Evolutionary conservation across 2,113 vertebrate genomes (phyloP).

Genomic region (Macroglossus sobrinus): DNA sequence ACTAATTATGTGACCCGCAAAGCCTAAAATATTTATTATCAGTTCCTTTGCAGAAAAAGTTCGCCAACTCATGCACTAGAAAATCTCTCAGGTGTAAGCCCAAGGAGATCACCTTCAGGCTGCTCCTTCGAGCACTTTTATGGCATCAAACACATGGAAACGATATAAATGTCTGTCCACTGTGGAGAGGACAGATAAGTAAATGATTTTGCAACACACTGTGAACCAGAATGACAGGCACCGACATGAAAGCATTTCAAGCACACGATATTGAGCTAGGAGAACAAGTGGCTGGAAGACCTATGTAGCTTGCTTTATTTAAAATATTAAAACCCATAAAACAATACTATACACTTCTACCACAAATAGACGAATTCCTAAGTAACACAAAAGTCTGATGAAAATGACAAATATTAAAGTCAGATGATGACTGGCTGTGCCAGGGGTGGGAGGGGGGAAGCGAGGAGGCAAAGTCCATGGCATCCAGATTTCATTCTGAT

Average conservation of each 20-base stretch:
- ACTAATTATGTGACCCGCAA: not conserved
- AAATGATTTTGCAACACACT: not conserved
- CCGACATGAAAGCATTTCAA: too few relatives aligned
- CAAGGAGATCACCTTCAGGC: not conserved
- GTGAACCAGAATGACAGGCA: not conserved
- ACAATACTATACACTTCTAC: too few relatives aligned
- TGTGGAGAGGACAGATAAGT: not conserved
- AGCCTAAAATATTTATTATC: not conserved
- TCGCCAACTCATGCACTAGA: not conserved
- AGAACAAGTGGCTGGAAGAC: not conserved
- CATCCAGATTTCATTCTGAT: not conserved
- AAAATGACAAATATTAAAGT: not conserved
- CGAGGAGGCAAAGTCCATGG: too few relatives aligned
- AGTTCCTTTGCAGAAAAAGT: not conserved
- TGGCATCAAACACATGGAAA: not conserved
- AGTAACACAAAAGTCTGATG: not conserved
- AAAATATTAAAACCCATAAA: not conserved
- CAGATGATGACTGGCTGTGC: not conserved
- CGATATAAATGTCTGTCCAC: not conserved
- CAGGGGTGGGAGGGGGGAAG: not conserved
- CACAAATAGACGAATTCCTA: not conserved
- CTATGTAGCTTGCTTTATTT: not conserved
- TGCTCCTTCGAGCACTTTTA: not conserved
- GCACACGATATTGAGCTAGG: not conserved
- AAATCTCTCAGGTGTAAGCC: not conserved